Conservation (phyloP, 2,888 invertebrate species). For the Scaptomyza polygonia region DNA sequence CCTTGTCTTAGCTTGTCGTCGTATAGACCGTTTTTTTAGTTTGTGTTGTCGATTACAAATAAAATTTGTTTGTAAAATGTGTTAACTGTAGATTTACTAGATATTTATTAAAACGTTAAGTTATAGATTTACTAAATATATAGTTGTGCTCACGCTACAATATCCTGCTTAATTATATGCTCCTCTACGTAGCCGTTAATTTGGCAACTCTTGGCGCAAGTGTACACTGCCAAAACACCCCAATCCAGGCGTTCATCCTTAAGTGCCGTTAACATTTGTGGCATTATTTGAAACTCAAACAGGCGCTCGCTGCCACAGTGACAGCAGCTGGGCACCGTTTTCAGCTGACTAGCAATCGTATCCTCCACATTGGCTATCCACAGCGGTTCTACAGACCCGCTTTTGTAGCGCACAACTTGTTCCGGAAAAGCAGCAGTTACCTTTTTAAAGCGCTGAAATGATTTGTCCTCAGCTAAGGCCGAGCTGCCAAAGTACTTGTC, state of each 20-base stretch:
- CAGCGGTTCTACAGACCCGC: constrained; percentile 90
- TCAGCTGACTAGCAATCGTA: constrained; percentile 53
- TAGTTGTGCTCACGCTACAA: constrained; percentile 50
- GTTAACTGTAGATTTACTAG: not conserved
- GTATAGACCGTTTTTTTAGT: constrained; percentile 13
- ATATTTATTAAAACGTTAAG: too few relatives aligned
- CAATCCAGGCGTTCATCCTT: constrained; percentile 92
- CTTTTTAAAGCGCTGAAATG: constrained; percentile 91
- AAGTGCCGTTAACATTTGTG: constrained; percentile 90
- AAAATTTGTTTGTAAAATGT: constrained; percentile 47
- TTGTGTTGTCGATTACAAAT: constrained; percentile 52
- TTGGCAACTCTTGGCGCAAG: constrained; percentile 92
- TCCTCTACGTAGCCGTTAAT: constrained; percentile 89
- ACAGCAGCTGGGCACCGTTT: constrained; percentile 89
- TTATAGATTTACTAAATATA: too few relatives aligned
- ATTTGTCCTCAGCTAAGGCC: constrained; percentile 88
- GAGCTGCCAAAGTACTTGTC: constrained; percentile 86
- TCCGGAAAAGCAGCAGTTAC: constrained; percentile 89
- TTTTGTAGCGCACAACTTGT: constrained; percentile 92
- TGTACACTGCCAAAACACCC: constrained; percentile 94
- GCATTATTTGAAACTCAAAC: constrained; percentile 97
- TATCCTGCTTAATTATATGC: constrained; percentile 94
- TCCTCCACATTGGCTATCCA: constrained; percentile 88
- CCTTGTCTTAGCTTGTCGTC: constrained; percentile 16
- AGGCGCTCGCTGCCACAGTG: constrained; percentile 90